phyloP scores from a whole-genome alignment of 2,888 invertebrate genomes.

The Mimas tiliae region DNA sequence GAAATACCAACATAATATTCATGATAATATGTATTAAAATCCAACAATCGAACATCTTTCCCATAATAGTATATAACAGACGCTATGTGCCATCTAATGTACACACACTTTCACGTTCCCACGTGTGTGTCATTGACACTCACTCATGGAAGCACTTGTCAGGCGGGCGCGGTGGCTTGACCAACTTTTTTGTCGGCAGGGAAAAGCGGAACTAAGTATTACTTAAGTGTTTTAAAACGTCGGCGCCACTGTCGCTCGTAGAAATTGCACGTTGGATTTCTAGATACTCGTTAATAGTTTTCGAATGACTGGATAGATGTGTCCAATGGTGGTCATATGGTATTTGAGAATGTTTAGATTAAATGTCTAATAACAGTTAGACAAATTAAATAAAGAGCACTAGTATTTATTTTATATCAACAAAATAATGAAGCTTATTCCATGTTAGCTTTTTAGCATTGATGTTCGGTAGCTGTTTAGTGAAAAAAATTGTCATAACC shows the following conservation, averaged over 20 bases:
- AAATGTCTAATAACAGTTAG: too few species aligned
- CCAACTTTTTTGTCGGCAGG: slow-evolving; percentile 20
- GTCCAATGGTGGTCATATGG: neutral
- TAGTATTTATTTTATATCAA: too few species aligned
- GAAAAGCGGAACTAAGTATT: slow-evolving; percentile 29
- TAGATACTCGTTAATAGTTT: slow-evolving; percentile 8
- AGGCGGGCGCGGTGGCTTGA: slow-evolving; percentile 13
- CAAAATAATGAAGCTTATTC: too few species aligned
- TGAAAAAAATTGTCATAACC: too few species aligned
- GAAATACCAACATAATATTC: too few species aligned
- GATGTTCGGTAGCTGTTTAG: too few species aligned
- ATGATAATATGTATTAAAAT: too few species aligned
- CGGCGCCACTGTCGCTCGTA: slow-evolving; percentile 13
- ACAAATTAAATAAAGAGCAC: too few species aligned
- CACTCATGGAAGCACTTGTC: slow-evolving; percentile 32
- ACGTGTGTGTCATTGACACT: slow-evolving; percentile 51
- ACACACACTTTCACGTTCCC: slow-evolving; percentile 39
- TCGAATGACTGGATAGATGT: slow-evolving; percentile 6
- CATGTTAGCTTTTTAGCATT: too few species aligned
- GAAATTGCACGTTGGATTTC: slow-evolving; percentile 12
- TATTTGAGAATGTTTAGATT: too few species aligned
- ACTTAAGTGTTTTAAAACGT: slow-evolving; percentile 21
- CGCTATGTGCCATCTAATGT: slow-evolving; percentile 17
- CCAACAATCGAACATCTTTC: neutral
- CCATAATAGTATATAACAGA: neutral